phyloP scores from a whole-genome alignment of 2,113 vertebrate genomes.

The Raja brachyura region DNA sequence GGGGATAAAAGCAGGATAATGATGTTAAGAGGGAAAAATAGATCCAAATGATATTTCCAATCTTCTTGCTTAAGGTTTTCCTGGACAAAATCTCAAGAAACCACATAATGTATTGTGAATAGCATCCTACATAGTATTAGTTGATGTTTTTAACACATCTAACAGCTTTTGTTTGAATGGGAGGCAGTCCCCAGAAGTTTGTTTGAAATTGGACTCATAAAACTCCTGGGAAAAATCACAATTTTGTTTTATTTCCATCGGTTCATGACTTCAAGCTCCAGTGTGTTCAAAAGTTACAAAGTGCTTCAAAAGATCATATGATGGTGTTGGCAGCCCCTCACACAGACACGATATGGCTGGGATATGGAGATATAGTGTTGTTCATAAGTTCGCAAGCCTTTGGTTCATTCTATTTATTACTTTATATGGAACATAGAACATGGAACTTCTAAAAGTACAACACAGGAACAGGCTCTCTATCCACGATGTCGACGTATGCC shows the following conservation, averaged over 20 bases:
- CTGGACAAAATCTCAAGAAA: background rate
- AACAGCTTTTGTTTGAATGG: background rate
- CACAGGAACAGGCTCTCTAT: no score
- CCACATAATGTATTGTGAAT: background rate
- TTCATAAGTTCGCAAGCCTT: no score
- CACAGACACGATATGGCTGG: background rate
- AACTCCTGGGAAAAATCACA: background rate
- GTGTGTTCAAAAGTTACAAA: background rate
- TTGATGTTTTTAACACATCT: background rate
- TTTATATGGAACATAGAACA: no score
- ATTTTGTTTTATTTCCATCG: background rate
- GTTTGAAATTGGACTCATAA: background rate
- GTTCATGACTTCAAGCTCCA: background rate
- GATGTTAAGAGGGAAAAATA: background rate
- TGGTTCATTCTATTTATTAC: no score
- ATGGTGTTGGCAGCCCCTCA: background rate
- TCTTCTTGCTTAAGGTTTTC: background rate
- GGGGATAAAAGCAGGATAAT: no score
- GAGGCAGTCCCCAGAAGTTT: background rate
- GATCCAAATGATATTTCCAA: background rate
- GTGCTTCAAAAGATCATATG: background rate
- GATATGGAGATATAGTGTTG: no score
- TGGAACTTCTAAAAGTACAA: no score
- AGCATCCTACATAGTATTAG: background rate
- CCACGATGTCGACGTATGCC: no score